Evolutionary conservation across 2,113 vertebrate species (phyloP).

Genomic region (Geococcyx californianus): DNA sequence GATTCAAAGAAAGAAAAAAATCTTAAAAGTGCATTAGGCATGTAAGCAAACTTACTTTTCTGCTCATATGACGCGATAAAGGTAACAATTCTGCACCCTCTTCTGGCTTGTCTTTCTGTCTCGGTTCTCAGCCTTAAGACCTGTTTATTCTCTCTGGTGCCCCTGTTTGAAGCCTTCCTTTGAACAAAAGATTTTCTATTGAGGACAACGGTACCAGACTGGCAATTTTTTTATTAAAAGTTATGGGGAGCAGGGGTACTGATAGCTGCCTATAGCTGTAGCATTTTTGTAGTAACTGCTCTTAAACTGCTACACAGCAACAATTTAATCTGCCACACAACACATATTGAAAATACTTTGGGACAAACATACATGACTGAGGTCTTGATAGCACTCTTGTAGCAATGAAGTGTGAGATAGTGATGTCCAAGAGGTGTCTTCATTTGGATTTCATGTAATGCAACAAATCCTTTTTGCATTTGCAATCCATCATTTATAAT

Average conservation of each 20-base stretch:
- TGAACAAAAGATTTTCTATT: not conserved
- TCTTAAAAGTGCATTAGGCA: not conserved
- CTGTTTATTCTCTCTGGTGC: not conserved
- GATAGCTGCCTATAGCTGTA: not conserved
- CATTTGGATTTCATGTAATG: not conserved
- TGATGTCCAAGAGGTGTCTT: not conserved
- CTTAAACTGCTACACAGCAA: not conserved
- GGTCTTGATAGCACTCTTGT: not conserved
- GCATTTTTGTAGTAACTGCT: not conserved
- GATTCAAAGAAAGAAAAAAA: not conserved
- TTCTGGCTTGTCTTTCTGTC: not conserved
- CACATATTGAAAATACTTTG: not conserved
- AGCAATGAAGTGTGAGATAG: not conserved
- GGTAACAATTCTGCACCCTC: not conserved
- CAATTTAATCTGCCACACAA: not conserved
- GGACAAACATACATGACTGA: not conserved
- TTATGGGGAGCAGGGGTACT: not conserved
- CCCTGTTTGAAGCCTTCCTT: not conserved
- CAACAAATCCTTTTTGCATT: not conserved
- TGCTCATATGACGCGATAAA: not conserved
- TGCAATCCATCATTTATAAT: not conserved
- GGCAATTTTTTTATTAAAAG: not conserved
- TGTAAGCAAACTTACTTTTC: not conserved
- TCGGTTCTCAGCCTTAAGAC: accelerated
- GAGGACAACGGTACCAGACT: not conserved